Evolutionary conservation across 2,888 invertebrate species (phyloP), one percentile per base, ranked within the genome.

Genomic region (Gymnoscelis rufifasciata): DNA sequence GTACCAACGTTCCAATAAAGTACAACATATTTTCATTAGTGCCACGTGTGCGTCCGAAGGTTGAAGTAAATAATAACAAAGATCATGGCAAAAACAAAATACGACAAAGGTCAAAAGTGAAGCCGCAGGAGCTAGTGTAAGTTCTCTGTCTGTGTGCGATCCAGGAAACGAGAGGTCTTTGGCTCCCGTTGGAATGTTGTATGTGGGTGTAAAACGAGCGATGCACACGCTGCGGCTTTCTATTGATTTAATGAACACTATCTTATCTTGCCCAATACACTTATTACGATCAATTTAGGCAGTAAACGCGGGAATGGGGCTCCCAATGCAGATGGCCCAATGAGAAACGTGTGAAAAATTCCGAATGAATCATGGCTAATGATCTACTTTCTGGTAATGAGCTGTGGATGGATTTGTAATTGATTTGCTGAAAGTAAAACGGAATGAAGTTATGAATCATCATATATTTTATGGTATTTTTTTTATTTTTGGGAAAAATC

Each of bases 121-220:
- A 50, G 30, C 12, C 45, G 12, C 30, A 30, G 35, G 23, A 19
- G 11, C 36, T 45, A 43, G 38, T 50, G 15, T 38, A 4, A 64
- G 71, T 67, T 73, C 69, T 74, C 71, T 62, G 65, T 64, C 57
- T 70, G 71, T 73, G 68, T 73, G 68, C 74, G 71, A 77, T 82
- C 78, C 80, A 83, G 86, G 84, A 86, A 83, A 75, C 74, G 66
- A 78, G 62, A 78, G 87, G 86, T 86, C 86, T 84, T 86, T 87
- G 86, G 83, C 83, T 86, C 80, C 83, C 78, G 61, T 54, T 62
- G 84, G 87, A 84, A 86, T 87, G 83, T 68, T 68, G 61, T 57
- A 75, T 71, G 72, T 76, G 78, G 78, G 84, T 72, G 69, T 74
- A 74, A 71, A 74, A 71, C 57, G 59, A 61, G 59, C 74, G 78